Evolutionary conservation across 2,888 invertebrate genomes (phyloP).

Genomic region (Drosophila emarginata): DNA sequence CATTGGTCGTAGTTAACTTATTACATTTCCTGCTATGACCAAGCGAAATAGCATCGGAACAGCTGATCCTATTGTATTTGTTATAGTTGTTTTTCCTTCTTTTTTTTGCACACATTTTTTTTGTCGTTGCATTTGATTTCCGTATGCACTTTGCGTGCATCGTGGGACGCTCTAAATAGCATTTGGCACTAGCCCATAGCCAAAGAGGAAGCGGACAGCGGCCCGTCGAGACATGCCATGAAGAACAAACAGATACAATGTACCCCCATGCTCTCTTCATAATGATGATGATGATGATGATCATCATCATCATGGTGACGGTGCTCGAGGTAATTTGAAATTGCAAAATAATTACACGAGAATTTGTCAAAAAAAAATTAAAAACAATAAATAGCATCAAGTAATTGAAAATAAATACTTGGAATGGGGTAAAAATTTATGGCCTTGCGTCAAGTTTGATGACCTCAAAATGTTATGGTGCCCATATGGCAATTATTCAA

Average conservation of each 20-base stretch:
- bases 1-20: slow-evolving; percentile 52
- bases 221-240: slow-evolving; percentile 45
- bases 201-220: slow-evolving; percentile 69
- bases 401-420: slow-evolving; percentile 7
- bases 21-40: slow-evolving; percentile 54
- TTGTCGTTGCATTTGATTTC: slow-evolving; percentile 61
- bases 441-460: slow-evolving; percentile 46
- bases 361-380: slow-evolving; percentile 49
- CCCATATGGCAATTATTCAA: slow-evolving; percentile 12
- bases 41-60: slow-evolving; percentile 7
- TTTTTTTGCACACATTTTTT: slow-evolving; percentile 36
- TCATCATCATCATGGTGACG: slow-evolving; percentile 39
- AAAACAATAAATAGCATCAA: slow-evolving; percentile 33
- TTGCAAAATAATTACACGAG: slow-evolving; percentile 70
- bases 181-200: slow-evolving; percentile 67
- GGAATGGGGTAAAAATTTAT: slow-evolving; percentile 14
- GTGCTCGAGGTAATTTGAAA: slow-evolving; percentile 62
- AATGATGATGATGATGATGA: slow-evolving; percentile 23
- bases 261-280: slow-evolving; percentile 10
- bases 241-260: slow-evolving; percentile 46
- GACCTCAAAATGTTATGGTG: slow-evolving; percentile 25
- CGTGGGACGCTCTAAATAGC: slow-evolving; percentile 61
- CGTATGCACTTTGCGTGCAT: slow-evolving; percentile 59
- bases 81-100: slow-evolving; percentile 17
- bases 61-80: slow-evolving; percentile 30